A percentile compares a stretch with the other conserved stretches of the same genome.
Evolutionary conservation across 2,888 invertebrate genomes (phyloP).

Genomic region (Electrophaes corylata): DNA sequence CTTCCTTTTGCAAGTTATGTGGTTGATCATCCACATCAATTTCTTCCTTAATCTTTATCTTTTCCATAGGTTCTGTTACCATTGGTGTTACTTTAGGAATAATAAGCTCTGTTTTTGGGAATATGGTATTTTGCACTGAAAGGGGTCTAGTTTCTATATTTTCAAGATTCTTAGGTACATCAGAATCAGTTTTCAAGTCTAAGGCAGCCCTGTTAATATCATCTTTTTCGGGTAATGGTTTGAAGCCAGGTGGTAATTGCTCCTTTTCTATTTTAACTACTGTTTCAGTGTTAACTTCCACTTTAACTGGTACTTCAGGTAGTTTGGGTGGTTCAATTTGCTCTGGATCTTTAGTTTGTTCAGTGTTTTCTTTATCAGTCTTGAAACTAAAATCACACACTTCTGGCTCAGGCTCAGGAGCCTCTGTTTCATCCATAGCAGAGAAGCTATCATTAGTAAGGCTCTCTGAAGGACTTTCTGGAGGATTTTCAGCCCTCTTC

Average conservation of each 20-base stretch:
- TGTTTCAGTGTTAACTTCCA: conserved; percentile 63
- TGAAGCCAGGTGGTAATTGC: conserved; percentile 61
- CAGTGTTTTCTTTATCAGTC: conserved; percentile 70
- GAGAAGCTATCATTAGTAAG: conserved; percentile 94
- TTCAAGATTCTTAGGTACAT: conserved; percentile 58
- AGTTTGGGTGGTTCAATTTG: conserved; percentile 58
- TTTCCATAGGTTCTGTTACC: conserved; percentile 77
- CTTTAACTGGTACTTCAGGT: conserved; percentile 65
- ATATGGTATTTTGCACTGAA: conserved; percentile 58
- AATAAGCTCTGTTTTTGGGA: conserved; percentile 85
- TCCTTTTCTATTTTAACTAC: conserved; percentile 72
- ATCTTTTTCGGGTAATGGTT: conserved; percentile 64
- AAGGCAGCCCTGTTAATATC: conserved; percentile 59
- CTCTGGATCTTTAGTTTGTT: conserved; percentile 69
- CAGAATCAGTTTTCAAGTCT: conserved; percentile 74
- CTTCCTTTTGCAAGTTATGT: conserved; percentile 74
- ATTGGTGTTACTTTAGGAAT: conserved; percentile 85
- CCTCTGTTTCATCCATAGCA: conserved; percentile 88
- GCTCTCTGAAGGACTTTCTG: conserved; percentile 92
- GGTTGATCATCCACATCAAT: conserved; percentile 75
- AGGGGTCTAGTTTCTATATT: conserved; percentile 53
- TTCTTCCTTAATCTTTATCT: conserved; percentile 81
- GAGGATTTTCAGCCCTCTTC: conserved; percentile 79
- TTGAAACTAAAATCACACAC: conserved; percentile 80
- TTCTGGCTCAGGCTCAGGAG: conserved; percentile 77